Evolutionary conservation across 37 sponge, comb jelly and placozoan genomes (phyloP), one percentile per base, ranked within the genome.

Genomic region (Mnemiopsis leidyi): DNA sequence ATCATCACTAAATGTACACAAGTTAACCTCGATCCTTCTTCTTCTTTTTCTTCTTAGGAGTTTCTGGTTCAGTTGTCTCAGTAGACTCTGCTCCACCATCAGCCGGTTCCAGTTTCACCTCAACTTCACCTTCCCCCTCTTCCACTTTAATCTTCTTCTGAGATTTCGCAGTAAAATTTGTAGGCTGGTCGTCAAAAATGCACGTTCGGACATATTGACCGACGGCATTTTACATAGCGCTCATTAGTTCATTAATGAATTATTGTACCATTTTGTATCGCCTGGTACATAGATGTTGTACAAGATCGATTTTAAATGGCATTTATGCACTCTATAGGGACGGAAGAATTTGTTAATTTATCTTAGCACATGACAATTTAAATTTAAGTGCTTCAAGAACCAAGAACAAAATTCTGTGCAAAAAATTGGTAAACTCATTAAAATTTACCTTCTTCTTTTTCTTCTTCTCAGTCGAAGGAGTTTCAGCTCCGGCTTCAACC

Each of bases 391-490:
- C n/a, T n/a, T n/a, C n/a, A n/a, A n/a, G n/a, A n/a, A n/a, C n/a
- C n/a, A n/a, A n/a, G n/a, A n/a, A n/a, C n/a, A n/a, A n/a, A n/a
- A n/a, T n/a, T n/a, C n/a, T n/a, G n/a, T n/a, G n/a, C n/a, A n/a
- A n/a, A n/a, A n/a, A n/a, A n/a, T n/a, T n/a, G n/a, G n/a, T n/a
- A n/a, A n/a, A n/a, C n/a, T n/a, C n/a, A n/a, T n/a, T n/a, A n/a
- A n/a, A n/a, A n/a, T n/a, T n/a, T n/a, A 85, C 90, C 93, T 83
- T 83, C 92, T 93, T 94, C 83, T 94, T 93, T 34, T 93, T 83
- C 69, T 93, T 82, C 76, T 93, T 93, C 90, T 93, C 92, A 79
- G 69, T 37, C 82, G 93, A 36, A 3, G 69, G 28, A 26, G 71
- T 30, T 26, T 83, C 94, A 32, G 61, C 48, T 23, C 32, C 31